Conservation (phyloP, 2,113 vertebrate species). For the Oenanthe melanoleuca region DNA sequence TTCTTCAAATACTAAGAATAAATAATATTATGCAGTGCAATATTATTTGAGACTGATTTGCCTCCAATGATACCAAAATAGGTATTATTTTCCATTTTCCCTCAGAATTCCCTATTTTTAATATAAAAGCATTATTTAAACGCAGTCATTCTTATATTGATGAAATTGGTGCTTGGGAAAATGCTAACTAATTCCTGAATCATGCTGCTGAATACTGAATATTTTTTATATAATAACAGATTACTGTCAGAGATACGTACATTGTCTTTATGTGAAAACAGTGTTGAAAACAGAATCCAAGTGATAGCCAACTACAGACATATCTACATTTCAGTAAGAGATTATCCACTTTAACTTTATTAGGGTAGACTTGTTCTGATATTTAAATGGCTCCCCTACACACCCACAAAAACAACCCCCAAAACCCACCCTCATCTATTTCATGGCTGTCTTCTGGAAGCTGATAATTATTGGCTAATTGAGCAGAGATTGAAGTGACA, state of each 20-base stretch:
- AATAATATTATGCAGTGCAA: neutral
- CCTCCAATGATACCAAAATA: neutral
- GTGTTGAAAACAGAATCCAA: neutral
- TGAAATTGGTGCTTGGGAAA: neutral
- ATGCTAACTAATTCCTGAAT: neutral
- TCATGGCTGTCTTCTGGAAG: neutral
- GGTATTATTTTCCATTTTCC: rapidly evolving
- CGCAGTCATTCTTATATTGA: neutral
- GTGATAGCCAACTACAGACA: neutral
- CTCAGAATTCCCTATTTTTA: neutral
- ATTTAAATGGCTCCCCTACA: neutral
- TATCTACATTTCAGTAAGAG: neutral
- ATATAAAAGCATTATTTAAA: neutral
- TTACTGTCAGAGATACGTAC: neutral
- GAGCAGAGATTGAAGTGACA: neutral
- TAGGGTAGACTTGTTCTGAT: neutral
- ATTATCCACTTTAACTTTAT: neutral
- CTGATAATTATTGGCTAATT: neutral
- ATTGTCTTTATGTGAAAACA: neutral
- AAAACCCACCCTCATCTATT: neutral
- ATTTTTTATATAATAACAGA: neutral
- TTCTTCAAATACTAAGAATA: neutral
- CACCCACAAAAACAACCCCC: neutral
- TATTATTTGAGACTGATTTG: neutral
- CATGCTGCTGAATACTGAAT: neutral